Percentiles rank a stretch among this genome's conserved stretches.
Conservation (phyloP, 2,888 invertebrate species). For the Tenodera sinensis region DNA sequence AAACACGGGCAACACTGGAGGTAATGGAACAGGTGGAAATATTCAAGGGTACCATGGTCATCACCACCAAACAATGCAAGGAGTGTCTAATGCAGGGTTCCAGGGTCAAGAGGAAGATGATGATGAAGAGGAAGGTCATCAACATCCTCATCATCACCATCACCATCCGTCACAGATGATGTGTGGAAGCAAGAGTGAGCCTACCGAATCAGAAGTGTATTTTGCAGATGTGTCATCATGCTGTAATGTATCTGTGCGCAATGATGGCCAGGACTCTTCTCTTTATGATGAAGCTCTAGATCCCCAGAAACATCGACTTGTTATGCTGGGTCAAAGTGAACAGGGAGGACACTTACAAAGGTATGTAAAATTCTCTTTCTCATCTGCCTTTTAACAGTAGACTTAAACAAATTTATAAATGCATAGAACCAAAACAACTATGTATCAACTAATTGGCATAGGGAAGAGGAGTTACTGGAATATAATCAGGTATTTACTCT, state of each 20-base stretch:
- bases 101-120: conserved; percentile 60
- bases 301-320: conserved; percentile 23
- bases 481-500: too few relatives aligned
- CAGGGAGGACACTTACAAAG: background rate
- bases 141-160: background rate
- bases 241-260: conserved; percentile 66
- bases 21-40: background rate
- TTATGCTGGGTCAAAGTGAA: conserved; percentile 14
- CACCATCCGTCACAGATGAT: background rate
- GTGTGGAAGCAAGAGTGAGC: conserved; percentile 44
- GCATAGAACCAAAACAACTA: too few relatives aligned
- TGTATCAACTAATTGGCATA: too few relatives aligned
- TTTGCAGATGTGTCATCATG: conserved; percentile 79
- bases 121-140: background rate
- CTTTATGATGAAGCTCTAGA: conserved; percentile 56
- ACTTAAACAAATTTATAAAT: background rate
- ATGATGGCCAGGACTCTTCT: conserved; percentile 55
- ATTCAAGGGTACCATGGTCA: conserved; percentile 11
- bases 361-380: background rate
- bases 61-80: conserved; percentile 38
- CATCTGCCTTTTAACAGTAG: background rate
- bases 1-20: conserved; percentile 15
- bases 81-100: conserved; percentile 73
- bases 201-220: conserved; percentile 77
- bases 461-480: too few relatives aligned